Evolutionary conservation across 1,140 invertebrate genomes (phyloP).

Genomic region (Drusus annulatus): DNA sequence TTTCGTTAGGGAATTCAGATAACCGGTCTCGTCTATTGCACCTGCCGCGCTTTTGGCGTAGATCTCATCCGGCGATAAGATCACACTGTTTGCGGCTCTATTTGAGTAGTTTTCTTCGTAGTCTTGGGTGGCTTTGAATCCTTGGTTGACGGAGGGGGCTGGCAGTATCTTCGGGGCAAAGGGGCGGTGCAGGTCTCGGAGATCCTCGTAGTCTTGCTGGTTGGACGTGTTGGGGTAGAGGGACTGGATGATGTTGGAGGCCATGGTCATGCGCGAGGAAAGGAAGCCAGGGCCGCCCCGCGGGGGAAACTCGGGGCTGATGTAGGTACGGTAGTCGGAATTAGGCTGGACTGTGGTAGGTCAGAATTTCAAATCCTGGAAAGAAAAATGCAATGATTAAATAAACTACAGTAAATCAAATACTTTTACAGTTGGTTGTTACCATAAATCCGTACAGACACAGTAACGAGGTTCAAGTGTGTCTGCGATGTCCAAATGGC

Average conservation of each 20-base stretch:
- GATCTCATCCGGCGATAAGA: not conserved
- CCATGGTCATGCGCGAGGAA: conserved; percentile 64
- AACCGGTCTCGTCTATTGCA: not conserved
- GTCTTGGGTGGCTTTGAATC: conserved; percentile 8
- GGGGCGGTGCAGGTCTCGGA: conserved; percentile 53
- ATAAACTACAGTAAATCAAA: no score
- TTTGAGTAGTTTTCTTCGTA: not conserved
- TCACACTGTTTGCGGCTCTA: not conserved
- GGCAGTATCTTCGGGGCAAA: conserved; percentile 40
- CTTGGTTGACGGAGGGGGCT: not conserved
- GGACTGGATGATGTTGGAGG: conserved; percentile 67
- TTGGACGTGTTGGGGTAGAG: conserved; percentile 63
- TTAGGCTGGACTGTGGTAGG: conserved; percentile 63
- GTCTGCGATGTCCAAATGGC: no score
- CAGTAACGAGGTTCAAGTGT: no score
- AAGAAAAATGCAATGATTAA: not conserved
- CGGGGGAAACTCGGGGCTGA: conserved; percentile 48
- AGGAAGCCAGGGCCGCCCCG: conserved; percentile 49
- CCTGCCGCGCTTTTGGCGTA: not conserved
- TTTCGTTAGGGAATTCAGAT: conserved; percentile 59
- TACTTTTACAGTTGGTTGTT: no score
- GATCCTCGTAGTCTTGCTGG: conserved; percentile 63
- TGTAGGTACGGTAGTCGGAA: conserved; percentile 54
- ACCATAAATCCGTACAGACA: no score
- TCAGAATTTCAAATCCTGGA: conserved; percentile 75